Conservation (phyloP, 2,888 invertebrate genomes). For the Sphaerophoria rueppellii region DNA sequence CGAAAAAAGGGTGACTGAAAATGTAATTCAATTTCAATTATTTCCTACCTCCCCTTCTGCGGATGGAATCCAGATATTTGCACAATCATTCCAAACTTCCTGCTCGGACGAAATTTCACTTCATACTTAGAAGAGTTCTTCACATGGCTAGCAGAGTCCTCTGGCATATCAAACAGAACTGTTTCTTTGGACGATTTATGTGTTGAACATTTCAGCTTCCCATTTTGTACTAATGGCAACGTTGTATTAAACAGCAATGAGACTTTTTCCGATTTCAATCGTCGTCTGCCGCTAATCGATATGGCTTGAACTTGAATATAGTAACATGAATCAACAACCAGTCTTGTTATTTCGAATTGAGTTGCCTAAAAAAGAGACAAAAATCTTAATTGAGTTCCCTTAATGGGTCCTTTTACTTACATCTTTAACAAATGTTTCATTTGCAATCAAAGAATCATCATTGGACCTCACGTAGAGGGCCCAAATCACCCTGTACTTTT, state of each 20-base stretch:
- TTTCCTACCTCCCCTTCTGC: conserved; percentile 79
- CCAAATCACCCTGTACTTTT: conserved; percentile 89
- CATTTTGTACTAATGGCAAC: conserved; percentile 74
- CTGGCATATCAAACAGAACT: conserved; percentile 56
- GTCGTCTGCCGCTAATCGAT: conserved; percentile 86
- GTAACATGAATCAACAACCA: conserved; percentile 88
- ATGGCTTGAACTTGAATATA: conserved; percentile 91
- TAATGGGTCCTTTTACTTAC: conserved; percentile 72
- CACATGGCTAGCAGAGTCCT: conserved; percentile 60
- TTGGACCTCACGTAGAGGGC: conserved; percentile 86
- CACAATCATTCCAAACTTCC: conserved; percentile 81
- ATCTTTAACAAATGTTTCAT: conserved; percentile 79
- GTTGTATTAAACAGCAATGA: conserved; percentile 89
- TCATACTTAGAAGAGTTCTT: conserved; percentile 75
- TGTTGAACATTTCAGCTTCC: conserved; percentile 75
- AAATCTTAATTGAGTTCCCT: not conserved
- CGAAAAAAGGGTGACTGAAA: not conserved
- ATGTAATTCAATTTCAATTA: conserved; percentile 14
- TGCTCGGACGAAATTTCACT: conserved; percentile 80
- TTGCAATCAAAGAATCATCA: conserved; percentile 79
- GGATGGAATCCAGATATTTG: conserved; percentile 80
- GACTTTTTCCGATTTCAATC: conserved; percentile 87
- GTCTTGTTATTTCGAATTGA: conserved; percentile 85
- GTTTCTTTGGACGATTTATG: conserved; percentile 62
- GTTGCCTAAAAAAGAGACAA: conserved; percentile 83